These are phyloP conservation scores for Phrynocephalus guinanensis DNA, from an alignment of 2,797 vertebrate species.

Conservation along the genomic window DNA sequence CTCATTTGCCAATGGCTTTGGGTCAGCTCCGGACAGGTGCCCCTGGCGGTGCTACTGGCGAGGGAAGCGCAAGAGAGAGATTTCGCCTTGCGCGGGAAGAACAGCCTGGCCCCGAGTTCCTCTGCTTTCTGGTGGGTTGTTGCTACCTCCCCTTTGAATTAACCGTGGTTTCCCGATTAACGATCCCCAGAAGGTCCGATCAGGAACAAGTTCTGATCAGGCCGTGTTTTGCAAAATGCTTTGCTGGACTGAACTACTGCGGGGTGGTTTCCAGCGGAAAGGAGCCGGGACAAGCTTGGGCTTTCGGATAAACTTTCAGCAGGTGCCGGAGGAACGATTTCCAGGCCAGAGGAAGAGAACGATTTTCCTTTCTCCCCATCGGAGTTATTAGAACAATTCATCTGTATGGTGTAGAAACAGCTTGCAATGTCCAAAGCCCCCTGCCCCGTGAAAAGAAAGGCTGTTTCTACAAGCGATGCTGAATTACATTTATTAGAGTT, in stretches of 20 bases:
- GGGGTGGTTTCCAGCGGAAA: not conserved
- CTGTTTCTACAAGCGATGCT: not conserved
- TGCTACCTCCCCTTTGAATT: too few species aligned
- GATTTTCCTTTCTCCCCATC: too few species aligned
- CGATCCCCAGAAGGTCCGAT: too few species aligned
- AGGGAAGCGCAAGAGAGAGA: too few species aligned
- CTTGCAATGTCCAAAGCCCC: not conserved
- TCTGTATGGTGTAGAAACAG: not conserved
- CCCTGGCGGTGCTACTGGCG: not conserved
- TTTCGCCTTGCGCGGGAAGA: too few species aligned
- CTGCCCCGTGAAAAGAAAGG: not conserved
- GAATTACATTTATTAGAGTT: not conserved
- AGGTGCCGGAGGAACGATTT: slow-evolving; percentile 1
- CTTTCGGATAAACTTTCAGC: not conserved
- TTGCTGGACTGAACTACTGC: not conserved
- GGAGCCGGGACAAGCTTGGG: not conserved
- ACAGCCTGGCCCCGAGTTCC: not conserved
- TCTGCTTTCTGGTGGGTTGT: too few species aligned
- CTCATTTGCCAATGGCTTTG: not conserved
- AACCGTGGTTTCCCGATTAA: too few species aligned
- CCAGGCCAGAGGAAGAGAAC: not conserved
- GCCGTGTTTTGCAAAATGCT: not conserved
- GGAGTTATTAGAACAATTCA: not conserved
- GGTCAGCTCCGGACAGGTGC: not conserved
- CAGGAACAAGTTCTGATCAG: too few species aligned